A percentile compares a stretch with the other conserved stretches of the same genome.
Evolutionary conservation across 2,113 vertebrate species (phyloP).

Genomic region (Salminus brasiliensis): DNA sequence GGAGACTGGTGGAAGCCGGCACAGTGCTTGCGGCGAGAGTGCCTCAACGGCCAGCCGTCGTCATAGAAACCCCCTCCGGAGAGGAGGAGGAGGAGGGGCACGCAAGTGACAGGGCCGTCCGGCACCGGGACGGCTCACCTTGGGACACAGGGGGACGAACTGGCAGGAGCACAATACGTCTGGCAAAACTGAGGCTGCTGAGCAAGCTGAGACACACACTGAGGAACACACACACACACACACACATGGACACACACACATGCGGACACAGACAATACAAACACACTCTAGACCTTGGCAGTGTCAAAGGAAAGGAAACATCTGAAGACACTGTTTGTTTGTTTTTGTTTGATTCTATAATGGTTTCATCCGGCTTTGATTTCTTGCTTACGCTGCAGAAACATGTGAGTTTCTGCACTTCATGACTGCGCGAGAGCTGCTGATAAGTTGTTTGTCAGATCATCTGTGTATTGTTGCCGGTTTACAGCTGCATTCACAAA

Average conservation of each 20-base stretch:
- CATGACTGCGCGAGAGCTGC: constrained; percentile 61
- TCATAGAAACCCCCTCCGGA: constrained; percentile 77
- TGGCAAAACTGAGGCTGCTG: constrained; percentile 62
- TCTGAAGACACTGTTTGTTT: background rate
- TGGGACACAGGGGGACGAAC: constrained; percentile 53
- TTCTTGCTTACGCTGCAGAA: constrained; percentile 71
- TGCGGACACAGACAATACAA: too few species aligned
- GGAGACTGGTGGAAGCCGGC: constrained; percentile 99
- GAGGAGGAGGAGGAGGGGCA: constrained; percentile 51
- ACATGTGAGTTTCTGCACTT: constrained; percentile 64
- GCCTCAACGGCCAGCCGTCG: constrained; percentile 92
- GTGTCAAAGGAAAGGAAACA: constrained; percentile 49
- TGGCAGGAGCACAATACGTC: constrained; percentile 75
- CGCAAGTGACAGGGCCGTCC: constrained; percentile 66
- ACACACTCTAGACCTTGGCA: constrained; percentile 45
- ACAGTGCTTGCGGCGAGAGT: constrained; percentile 95
- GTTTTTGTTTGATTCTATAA: constrained; percentile 8
- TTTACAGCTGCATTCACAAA: background rate
- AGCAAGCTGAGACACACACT: constrained; percentile 39
- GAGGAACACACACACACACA: constrained; percentile 10
- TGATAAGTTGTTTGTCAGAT: constrained; percentile 55
- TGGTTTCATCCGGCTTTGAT: constrained; percentile 38
- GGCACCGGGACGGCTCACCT: constrained; percentile 59
- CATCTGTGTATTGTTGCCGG: constrained; percentile 60
- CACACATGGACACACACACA: constrained; percentile 11